These are phyloP conservation scores for Propithecus coquereli DNA, from an alignment of 2,113 vertebrate species.

Conservation along the genomic window DNA sequence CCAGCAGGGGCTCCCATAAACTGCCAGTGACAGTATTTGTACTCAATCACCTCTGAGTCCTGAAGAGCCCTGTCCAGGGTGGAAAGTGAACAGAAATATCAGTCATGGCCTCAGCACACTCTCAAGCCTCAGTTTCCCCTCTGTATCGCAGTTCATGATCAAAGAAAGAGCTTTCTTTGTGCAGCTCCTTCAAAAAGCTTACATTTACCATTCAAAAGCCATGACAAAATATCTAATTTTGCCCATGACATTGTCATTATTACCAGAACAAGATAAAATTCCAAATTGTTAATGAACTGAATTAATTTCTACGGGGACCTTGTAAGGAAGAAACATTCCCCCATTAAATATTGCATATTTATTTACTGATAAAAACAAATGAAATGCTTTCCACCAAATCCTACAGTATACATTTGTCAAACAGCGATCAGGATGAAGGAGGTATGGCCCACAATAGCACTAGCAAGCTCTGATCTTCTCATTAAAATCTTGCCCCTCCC, in stretches of 20 bases:
- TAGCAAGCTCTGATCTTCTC: neutral
- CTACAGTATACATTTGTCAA: conserved; percentile 30
- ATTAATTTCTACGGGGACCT: conserved; percentile 28
- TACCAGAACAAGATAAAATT: conserved; percentile 43
- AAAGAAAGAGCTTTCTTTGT: neutral
- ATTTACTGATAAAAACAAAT: conserved; percentile 50
- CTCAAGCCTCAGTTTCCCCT: neutral
- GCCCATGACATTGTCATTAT: conserved; percentile 33
- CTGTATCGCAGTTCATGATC: neutral
- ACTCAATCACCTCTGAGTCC: neutral
- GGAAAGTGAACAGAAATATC: neutral
- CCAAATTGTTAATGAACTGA: conserved; percentile 56
- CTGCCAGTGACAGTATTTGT: neutral
- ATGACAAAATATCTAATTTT: conserved; percentile 27
- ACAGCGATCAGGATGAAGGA: neutral
- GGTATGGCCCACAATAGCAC: neutral
- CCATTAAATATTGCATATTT: conserved; percentile 41
- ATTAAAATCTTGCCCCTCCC: neutral
- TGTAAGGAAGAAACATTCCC: neutral
- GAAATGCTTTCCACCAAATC: conserved; percentile 33
- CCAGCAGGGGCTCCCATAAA: neutral
- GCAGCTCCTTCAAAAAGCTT: neutral
- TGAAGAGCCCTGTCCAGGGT: neutral
- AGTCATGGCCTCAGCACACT: neutral
- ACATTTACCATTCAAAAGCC: neutral